A percentile compares a stretch with the other conserved stretches of the same genome.
Evolutionary conservation across 2,888 invertebrate species (phyloP).

Genomic region (Deilephila porcellus): DNA sequence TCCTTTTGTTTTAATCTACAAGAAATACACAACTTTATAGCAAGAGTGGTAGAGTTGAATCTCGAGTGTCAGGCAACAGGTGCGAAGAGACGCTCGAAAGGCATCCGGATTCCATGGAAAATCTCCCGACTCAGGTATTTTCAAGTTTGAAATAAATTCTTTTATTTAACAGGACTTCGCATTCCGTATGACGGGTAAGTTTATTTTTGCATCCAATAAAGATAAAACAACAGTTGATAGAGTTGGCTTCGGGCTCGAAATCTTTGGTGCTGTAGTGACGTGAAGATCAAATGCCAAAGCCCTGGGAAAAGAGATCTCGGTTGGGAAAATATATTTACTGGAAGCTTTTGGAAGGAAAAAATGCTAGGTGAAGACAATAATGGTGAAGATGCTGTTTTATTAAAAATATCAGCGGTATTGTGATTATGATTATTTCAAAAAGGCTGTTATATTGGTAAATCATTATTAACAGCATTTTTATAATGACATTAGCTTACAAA

Average conservation of each 20-base stretch:
- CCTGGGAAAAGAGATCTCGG: background rate
- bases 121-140: constrained; percentile 41
- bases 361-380: no score
- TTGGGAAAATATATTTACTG: background rate
- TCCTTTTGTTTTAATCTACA: background rate
- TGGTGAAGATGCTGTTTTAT: no score
- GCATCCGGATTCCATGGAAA: constrained; percentile 38
- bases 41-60: background rate
- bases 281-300: background rate
- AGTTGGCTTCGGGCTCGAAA: background rate
- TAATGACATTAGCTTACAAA: no score
- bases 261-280: background rate
- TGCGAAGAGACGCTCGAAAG: constrained; percentile 23
- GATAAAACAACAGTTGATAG: constrained; percentile 2
- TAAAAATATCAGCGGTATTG: no score
- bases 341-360: constrained; percentile 1
- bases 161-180: constrained; percentile 32
- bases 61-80: background rate
- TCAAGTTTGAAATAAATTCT: constrained; percentile 41
- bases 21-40: background rate
- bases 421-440: no score
- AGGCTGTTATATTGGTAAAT: no score
- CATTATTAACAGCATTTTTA: no score
- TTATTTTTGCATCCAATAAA: background rate
- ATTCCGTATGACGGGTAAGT: constrained; percentile 13